Evolutionary conservation across 2,888 invertebrate species (phyloP).

Genomic region (Seladonia tumulorum): DNA sequence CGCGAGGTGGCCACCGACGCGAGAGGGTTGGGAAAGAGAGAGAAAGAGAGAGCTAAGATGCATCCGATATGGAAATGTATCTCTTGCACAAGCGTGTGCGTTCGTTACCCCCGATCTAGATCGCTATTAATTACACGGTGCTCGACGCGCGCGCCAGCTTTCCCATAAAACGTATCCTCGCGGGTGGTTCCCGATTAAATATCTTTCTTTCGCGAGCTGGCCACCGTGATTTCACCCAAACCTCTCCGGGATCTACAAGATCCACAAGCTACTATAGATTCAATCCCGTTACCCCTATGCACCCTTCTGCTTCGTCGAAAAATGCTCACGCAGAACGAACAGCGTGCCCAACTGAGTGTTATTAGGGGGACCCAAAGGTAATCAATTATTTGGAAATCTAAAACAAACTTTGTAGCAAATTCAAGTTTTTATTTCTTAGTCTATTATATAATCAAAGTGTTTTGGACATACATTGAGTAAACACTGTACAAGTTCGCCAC

Average conservation of each 20-base stretch:
- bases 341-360: no score
- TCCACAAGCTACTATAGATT: not conserved
- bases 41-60: constrained; percentile 20
- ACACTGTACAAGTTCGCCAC: no score
- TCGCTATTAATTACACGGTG: constrained; percentile 55
- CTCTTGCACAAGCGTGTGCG: constrained; percentile 21
- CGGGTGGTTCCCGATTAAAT: not conserved
- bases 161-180: constrained; percentile 9
- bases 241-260: not conserved
- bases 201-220: constrained; percentile 2
- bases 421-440: no score
- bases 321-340: no score
- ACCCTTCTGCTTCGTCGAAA: no score
- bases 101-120: constrained; percentile 47
- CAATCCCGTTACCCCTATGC: not conserved
- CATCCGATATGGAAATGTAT: constrained; percentile 53
- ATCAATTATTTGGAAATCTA: no score
- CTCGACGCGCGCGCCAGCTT: constrained; percentile 31
- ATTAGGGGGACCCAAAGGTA: no score
- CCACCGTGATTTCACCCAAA: not conserved
- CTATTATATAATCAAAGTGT: no score
- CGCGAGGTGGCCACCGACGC: not conserved
- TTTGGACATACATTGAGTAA: no score
- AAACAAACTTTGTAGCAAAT: no score
- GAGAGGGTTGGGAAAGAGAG: not conserved